These are phyloP conservation scores for Australoheros scitulus DNA, from an alignment of 2,113 vertebrate species.

Conservation along the genomic window DNA sequence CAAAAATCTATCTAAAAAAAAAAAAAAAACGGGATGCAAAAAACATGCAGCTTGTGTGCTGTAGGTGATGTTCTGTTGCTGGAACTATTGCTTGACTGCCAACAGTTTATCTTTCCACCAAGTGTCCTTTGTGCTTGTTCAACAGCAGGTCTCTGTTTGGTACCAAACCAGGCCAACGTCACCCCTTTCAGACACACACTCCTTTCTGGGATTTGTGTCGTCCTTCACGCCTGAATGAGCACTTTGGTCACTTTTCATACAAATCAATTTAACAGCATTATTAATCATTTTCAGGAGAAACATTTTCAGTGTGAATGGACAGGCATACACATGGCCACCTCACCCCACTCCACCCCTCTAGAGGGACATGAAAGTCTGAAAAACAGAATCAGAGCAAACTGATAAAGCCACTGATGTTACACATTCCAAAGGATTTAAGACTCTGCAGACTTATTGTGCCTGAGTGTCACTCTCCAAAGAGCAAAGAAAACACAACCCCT, in stretches of 20 bases:
- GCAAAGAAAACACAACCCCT: too few species aligned
- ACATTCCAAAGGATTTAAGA: too few species aligned
- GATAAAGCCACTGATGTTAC: not conserved
- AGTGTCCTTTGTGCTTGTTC: not conserved
- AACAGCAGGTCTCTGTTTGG: not conserved
- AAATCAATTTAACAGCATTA: not conserved
- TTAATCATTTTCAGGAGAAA: not conserved
- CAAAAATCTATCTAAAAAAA: too few species aligned
- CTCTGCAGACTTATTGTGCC: too few species aligned
- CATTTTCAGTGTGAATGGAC: too few species aligned
- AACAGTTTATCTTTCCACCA: not conserved
- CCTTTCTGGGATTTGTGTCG: not conserved
- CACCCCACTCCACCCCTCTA: too few species aligned
- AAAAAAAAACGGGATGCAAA: not conserved
- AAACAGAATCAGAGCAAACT: not conserved
- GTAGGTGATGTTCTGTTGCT: not conserved
- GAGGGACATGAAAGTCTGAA: not conserved
- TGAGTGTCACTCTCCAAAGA: not conserved
- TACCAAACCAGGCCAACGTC: not conserved
- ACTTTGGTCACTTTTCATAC: not conserved
- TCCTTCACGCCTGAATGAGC: not conserved
- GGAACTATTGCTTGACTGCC: not conserved
- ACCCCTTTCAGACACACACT: not conserved
- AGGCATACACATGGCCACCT: too few species aligned
- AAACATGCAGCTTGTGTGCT: not conserved